Evolutionary conservation across 2,888 invertebrate species (phyloP), one percentile per base, ranked within the genome.

Genomic region (Apodemia duryi): DNA sequence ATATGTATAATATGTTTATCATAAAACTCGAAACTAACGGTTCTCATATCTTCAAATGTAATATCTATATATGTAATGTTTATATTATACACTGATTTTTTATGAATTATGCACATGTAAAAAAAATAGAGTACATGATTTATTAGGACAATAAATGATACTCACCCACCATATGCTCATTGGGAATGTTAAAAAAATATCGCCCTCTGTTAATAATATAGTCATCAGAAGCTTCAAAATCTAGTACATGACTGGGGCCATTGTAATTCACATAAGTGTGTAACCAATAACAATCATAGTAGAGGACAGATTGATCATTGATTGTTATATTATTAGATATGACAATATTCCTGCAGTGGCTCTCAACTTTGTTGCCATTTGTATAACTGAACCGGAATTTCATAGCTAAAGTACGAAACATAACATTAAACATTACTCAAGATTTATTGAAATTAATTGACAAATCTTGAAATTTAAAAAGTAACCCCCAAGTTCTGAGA

Each of bases 201-300:
- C 81, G 81, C 3, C 91, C 91, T 52, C 88, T 80, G 63, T 89
- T 86, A 0, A 85, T 77, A 1, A 77, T 78, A 0, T 72, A 75
- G n/a, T 86, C 88, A 43, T 84, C 84, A 0, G 83, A 80, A 0
- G 91, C 91, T 66, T 89, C 88, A 68, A 90, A 91, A 73, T 91
- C 90, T 4, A 91, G 72, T 4, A 84, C 82, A 35, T 88, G 86
- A 49, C 85, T 88, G 65, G 82, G 85, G 0, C 85, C 85, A 11
- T 81, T 81, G 13, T 75, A 79, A 6, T 81, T 82, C 0, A 72
- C 74, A 28, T 85, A 83, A 0, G 81, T 81, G 21, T 75, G 72
- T 0, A 86, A 81, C 91, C 90, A 90, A 68, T 87, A 91, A 67
- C 91, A 91, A 66, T 91, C 88, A 65, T 91, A 91, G 71, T 88